Base-by-base conservation (phyloP, 2,113 vertebrate genomes). In the Poeciliopsis occidentalis region DNA sequence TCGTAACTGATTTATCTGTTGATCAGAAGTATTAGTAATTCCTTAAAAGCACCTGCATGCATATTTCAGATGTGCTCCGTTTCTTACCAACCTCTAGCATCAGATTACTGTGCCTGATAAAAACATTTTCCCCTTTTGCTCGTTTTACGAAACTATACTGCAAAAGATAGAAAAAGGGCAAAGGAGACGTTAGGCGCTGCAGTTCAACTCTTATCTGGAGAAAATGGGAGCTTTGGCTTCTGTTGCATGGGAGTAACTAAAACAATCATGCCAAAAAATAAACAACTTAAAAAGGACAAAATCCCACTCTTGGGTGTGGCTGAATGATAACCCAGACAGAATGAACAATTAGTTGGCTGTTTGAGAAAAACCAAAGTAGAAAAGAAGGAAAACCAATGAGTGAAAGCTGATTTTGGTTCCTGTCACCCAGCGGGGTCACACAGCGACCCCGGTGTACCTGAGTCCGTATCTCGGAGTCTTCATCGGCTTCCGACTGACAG, bases 71-170 rank as follows among this genome's bases (percentile, higher is more conserved):
- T 84, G 85, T 84, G 84, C 87, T 83, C 70, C 11, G 19, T 77
- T 78, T 78, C 83, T 90, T 95, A 98, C 97, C 94, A 97, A 98
- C 97, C 97, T 98, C 97, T 95, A 98, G 96, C 97, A 98, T 98
- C 94, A 97, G 96, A 96, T 98, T 97, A 97, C 97, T 96, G 96
- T 98, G 97, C 95, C 94, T 98, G 96, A 98, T 95, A 97, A 97
- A 98, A 92, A 98, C 95, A 94, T 96, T 97, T 94, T 98, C 97
- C 93, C 96, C 96, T 94, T 96, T 95, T 94, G 96, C 95, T 93
- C 94, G 95, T 89, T 96, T 96, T 97, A 97, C 95, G 95, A 97
- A 96, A 95, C 95, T 97, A 96, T 95, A 97, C 97, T 99, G 96
- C 88, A 94, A 94, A 37, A 94, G 95, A 96, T 91, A 94, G 95